phyloP scores from a whole-genome alignment of 2,797 vertebrate species.

The Hypotaenidia okinawae region DNA sequence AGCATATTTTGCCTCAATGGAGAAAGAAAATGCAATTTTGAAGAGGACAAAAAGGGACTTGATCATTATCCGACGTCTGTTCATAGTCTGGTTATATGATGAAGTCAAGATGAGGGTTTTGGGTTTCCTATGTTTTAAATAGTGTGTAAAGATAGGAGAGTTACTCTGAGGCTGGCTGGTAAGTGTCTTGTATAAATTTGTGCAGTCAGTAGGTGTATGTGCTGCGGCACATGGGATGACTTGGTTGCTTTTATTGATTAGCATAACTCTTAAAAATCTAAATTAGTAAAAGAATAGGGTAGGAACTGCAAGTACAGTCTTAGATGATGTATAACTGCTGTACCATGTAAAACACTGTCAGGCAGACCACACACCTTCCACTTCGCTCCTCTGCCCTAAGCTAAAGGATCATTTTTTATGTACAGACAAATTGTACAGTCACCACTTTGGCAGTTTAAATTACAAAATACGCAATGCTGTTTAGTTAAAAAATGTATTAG shows the following conservation, averaged over 20 bases:
- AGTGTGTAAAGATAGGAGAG: neutral
- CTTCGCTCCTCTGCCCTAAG: neutral
- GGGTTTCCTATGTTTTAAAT: neutral
- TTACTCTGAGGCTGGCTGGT: neutral
- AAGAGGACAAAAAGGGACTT: neutral
- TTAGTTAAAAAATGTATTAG: neutral
- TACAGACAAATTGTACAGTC: neutral
- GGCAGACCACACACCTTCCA: neutral
- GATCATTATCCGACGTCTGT: neutral
- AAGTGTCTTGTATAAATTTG: neutral
- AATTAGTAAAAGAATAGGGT: neutral
- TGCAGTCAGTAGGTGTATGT: neutral
- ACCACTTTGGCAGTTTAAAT: slow-evolving; percentile 5
- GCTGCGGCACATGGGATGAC: neutral
- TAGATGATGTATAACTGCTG: neutral
- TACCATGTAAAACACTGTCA: neutral
- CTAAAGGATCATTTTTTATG: neutral
- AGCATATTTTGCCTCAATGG: neutral
- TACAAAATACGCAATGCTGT: neutral
- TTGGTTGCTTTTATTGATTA: neutral
- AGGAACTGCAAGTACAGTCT: neutral
- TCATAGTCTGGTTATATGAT: neutral
- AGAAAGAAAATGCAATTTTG: neutral
- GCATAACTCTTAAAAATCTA: neutral
- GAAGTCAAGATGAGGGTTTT: neutral